Evolutionary conservation across 2,797 vertebrate genomes (phyloP), one percentile per base, ranked within the genome.

Genomic region (Australoheros facetus): DNA sequence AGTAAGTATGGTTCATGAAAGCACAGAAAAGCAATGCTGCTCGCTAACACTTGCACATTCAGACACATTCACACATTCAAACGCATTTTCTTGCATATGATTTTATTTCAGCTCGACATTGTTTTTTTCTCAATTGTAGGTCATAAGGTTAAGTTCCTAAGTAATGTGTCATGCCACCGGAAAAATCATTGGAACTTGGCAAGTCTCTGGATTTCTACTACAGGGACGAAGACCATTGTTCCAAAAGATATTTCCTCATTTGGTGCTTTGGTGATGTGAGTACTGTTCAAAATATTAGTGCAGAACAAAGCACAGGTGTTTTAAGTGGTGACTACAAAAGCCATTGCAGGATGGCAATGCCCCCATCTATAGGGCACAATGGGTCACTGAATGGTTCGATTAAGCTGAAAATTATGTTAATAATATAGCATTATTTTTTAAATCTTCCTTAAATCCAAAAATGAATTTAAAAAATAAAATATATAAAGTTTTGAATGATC

Each of bases 301-400:
- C 26, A 51, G 5, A 69, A 13, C 42, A 51, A 51, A 69, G 45
- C 17, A 51, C 42, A 58, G 42, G 42, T 69, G 42, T 34, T 51
- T 69, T 69, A 48, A 77, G 54, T n/a, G 62, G 42, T 69, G 42
- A 1, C 42, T 51, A 28, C 62, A 19, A 66, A 66, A 66, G 62
- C 62, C 62, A 66, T 21, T 26, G 16, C 42, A 66, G 62, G 23
- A 28, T 66, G 62, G 62, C 48, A 66, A 48, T 66, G 48, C 42
- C 42, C 42, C 45, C 64, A 69, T 69, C 45, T 51, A 69, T 28
- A 51, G 45, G 64, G 51, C 26, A 51, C 26, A 51, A 4, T 12
- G 23, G 17, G 64, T 51, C 45, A 69, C 17, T 69, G 64, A 69
- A 69, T 51, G 26, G 39, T 51, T 69, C n/a, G 10, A 69, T 32